Evolutionary conservation across 35 echinoderm and acorn worm species (phyloP), one percentile per base, ranked within the genome.

Genomic region (Acanthaster planci): DNA sequence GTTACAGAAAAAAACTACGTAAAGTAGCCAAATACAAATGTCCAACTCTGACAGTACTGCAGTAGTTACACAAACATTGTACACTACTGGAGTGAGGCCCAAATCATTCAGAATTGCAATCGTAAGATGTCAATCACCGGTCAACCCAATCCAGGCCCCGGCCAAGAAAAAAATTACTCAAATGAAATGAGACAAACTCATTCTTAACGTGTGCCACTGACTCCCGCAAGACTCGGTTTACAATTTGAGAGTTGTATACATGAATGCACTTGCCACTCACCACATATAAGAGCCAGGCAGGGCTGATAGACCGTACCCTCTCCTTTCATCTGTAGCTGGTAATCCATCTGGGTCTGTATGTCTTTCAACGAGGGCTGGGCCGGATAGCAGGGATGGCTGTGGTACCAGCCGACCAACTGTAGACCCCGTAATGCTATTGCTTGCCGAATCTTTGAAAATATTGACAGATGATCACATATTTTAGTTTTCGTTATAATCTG

Each of bases 321-420:
- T 60, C 92, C 92, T 75, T 99, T 99, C 82, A 99, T 80, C 47
- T 93, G 89, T 35, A 99, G 82, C 53, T 99, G 96, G 81, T 91
- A 94, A 47, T 99, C 89, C 96, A 99, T 94, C 76, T 99, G 96
- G 37, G 84, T 52, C 40, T 91, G 86, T n/a, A 99, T 88, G 80
- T 99, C 96, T 67, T 83, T 85, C 57, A 99, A 60, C 5, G 96
- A 91, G 19, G 96, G 96, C 30, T 99, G 92, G 21, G 92, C 88
- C 18, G 88, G 80, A 19, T 79, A 77, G 18, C 85, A 91, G 6
- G 96, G 96, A 44, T 99, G 96, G 84, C 96, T 99, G 85, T 99
- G 96, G 82, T 99, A 99, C 96, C 96, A 99, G 15, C 96, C 96
- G 9, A 99, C 88, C 36, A 99, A 60, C 54, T 90, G 88, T 7